These are phyloP conservation scores for Spisula subtruncata DNA, from an alignment of 2,888 invertebrate genomes.

Conservation along the genomic window DNA sequence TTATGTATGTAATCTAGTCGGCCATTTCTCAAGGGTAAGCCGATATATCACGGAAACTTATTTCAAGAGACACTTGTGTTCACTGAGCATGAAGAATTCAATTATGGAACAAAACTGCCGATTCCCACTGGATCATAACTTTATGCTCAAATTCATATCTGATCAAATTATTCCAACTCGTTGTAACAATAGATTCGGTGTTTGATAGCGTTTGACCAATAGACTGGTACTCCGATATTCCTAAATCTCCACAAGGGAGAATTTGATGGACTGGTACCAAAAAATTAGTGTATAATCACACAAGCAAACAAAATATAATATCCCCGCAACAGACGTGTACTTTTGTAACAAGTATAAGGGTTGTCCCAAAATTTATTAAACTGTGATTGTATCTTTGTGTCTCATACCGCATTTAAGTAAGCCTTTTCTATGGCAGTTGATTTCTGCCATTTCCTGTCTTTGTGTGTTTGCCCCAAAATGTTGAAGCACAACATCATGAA, in stretches of 20 bases:
- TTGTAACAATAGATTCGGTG: slow-evolving; percentile 17
- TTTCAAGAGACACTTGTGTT: slow-evolving; percentile 27
- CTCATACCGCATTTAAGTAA: too few species aligned
- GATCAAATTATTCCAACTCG: slow-evolving; percentile 39
- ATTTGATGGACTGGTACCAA: slow-evolving; percentile 22
- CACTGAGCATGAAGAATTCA: slow-evolving; percentile 32
- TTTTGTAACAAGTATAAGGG: too few species aligned
- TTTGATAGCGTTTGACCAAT: slow-evolving; percentile 19
- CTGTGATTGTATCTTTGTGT: too few species aligned
- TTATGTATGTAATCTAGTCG: not conserved
- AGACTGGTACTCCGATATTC: slow-evolving; percentile 11
- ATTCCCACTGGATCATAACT: slow-evolving; percentile 33
- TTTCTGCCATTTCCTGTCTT: too few species aligned
- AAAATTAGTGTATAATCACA: slow-evolving; percentile 23
- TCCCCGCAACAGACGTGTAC: not conserved
- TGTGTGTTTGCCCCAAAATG: too few species aligned
- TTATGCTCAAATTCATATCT: slow-evolving; percentile 34
- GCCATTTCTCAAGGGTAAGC: slow-evolving; percentile 21
- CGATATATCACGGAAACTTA: slow-evolving; percentile 32
- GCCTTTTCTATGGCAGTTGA: too few species aligned
- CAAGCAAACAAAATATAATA: not conserved
- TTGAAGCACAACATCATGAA: too few species aligned
- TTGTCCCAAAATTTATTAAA: too few species aligned
- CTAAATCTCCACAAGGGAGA: not conserved
- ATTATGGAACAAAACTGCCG: slow-evolving; percentile 34